Percentiles rank a stretch among this genome's conserved stretches.
phyloP scores from a whole-genome alignment of 2,113 vertebrate species.

The Delphinus delphis region DNA sequence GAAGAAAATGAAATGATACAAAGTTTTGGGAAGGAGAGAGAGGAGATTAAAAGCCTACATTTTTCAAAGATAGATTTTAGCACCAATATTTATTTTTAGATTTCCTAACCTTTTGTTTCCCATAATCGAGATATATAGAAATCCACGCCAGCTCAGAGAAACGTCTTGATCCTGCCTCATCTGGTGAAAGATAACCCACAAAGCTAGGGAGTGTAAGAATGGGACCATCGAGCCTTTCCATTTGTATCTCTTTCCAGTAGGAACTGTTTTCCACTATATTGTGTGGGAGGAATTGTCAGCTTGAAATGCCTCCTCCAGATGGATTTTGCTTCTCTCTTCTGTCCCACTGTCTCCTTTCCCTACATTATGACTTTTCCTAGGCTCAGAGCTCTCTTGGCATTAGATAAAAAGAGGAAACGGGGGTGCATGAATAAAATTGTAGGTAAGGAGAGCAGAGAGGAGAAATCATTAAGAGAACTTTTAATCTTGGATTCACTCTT shows the following conservation, averaged over 20 bases:
- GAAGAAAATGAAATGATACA: neutral
- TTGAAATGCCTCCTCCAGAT: neutral
- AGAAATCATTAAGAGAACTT: neutral
- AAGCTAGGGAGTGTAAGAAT: neutral
- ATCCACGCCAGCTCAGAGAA: neutral
- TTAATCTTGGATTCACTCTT: neutral
- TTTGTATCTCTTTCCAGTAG: neutral
- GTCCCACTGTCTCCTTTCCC: neutral
- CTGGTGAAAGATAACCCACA: neutral
- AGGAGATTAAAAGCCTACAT: neutral
- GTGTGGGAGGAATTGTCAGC: neutral
- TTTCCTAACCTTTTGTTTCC: neutral
- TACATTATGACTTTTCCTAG: neutral
- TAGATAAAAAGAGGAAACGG: neutral
- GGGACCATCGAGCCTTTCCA: neutral
- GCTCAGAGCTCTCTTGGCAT: neutral
- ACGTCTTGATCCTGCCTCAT: neutral
- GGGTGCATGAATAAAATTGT: neutral
- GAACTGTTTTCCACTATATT: neutral
- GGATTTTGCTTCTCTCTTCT: neutral
- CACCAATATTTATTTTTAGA: neutral
- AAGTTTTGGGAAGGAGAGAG: neutral
- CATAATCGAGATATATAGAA: neutral
- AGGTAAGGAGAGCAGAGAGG: neutral
- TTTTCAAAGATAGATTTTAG: neutral